Evolutionary conservation across 2,797 vertebrate genomes (phyloP), one percentile per base, ranked within the genome.

Genomic region (Aeoliscus strigatus): DNA sequence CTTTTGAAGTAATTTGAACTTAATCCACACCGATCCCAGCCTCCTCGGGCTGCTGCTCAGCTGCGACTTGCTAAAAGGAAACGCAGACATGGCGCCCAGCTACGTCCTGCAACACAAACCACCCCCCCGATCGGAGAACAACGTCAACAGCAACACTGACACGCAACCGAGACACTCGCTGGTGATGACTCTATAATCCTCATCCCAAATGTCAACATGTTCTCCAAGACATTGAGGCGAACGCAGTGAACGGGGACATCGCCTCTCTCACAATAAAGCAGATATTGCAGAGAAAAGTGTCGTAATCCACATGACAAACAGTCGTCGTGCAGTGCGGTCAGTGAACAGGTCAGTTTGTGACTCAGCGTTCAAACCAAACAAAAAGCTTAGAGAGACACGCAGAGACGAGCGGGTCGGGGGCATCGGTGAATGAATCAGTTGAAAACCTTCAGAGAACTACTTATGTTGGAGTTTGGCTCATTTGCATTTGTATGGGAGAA

Each of bases 201-300:
- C 64, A 83, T 79, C 73, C 62, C 49, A 82, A 87, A 88, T 82
- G 82, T 85, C 85, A 86, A 85, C 82, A 84, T 68, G 70, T 69
- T 75, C 66, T 61, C 54, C 1, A 46, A 75, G 66, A 73, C 49
- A 28, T 53, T 54, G n/a, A n/a, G n/a, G n/a, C n/a, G n/a, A n/a
- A n/a, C n/a, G n/a, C n/a, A n/a, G n/a, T n/a, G n/a, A n/a, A n/a
- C n/a, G n/a, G n/a, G n/a, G n/a, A n/a, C n/a, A n/a, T n/a, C n/a
- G n/a, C n/a, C n/a, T n/a, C n/a, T n/a, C n/a, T n/a, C n/a, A n/a
- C n/a, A 65, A 51, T 70, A 56, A 58, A 38, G 40, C 77, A 81
- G 49, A 70, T 45, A 3, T 70, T 51, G 16, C 60, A 38, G 60
- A 24, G 67, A 41, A 66, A 67, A 60, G 41, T 54, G 16, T 41